Conservation (phyloP, 2,888 invertebrate genomes). For the Cheilosia urbana region DNA sequence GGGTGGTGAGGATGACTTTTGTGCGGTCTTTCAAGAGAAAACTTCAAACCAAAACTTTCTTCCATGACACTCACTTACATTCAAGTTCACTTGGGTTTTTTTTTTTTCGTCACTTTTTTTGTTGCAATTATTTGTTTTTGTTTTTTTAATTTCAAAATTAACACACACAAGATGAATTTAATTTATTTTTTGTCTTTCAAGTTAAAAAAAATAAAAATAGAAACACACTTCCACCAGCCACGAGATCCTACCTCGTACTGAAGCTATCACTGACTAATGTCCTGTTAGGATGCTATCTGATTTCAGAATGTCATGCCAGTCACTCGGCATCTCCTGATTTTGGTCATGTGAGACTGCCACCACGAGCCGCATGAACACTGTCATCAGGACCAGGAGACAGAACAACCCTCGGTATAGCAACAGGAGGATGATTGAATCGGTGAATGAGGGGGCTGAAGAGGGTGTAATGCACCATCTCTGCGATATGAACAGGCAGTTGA, state of each 20-base stretch:
- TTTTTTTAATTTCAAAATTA: neutral
- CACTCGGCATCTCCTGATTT: slow-evolving; percentile 31
- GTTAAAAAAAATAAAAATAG: slow-evolving; percentile 49
- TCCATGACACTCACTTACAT: slow-evolving; percentile 58
- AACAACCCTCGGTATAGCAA: slow-evolving; percentile 33
- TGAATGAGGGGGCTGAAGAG: slow-evolving; percentile 16
- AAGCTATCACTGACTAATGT: slow-evolving; percentile 79
- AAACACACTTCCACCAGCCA: slow-evolving; percentile 84
- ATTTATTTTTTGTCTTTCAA: neutral
- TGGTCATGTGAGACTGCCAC: slow-evolving; percentile 37
- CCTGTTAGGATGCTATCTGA: slow-evolving; percentile 77
- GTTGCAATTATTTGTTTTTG: neutral
- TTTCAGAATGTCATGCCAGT: slow-evolving; percentile 73
- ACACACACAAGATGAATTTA: slow-evolving; percentile 18
- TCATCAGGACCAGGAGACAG: neutral
- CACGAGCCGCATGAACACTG: neutral
- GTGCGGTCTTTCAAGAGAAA: slow-evolving; percentile 32
- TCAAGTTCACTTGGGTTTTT: slow-evolving; percentile 43
- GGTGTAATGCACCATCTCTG: slow-evolving; percentile 17
- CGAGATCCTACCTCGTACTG: slow-evolving; percentile 84
- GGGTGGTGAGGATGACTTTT: slow-evolving; percentile 16
- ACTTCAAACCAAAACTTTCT: slow-evolving; percentile 28
- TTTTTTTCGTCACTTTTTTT: slow-evolving; percentile 16
- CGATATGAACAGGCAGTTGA: slow-evolving; percentile 45
- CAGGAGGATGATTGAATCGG: slow-evolving; percentile 49